phyloP scores from a whole-genome alignment of 2,797 vertebrate genomes.

The Melanotaenia parkinsoni region DNA sequence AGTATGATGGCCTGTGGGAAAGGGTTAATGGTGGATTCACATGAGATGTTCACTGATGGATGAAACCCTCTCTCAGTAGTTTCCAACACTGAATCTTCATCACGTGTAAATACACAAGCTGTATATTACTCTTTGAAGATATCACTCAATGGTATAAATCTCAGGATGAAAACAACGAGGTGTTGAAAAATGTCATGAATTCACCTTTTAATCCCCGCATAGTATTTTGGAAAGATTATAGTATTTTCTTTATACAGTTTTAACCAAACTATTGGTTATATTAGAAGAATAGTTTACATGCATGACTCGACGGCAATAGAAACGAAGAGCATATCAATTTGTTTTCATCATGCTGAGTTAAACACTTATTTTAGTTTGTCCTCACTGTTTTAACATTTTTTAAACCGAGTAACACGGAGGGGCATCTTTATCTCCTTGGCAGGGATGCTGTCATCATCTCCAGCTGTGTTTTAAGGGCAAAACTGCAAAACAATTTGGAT shows the following conservation, averaged over 20 bases:
- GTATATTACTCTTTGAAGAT: constrained; percentile 66
- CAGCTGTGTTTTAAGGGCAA: constrained; percentile 23
- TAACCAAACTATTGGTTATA: constrained; percentile 74
- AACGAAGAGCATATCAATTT: constrained; percentile 62
- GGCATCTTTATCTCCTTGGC: constrained; percentile 30
- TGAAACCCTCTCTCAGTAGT: constrained; percentile 27
- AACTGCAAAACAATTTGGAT: constrained; percentile 16
- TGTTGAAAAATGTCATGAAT: constrained; percentile 69
- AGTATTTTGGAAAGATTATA: constrained; percentile 75
- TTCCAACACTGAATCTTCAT: constrained; percentile 47
- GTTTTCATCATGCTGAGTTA: constrained; percentile 20
- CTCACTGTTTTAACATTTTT: constrained; percentile 27
- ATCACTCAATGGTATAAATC: constrained; percentile 76
- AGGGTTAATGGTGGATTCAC: constrained; percentile 27
- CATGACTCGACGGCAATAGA: constrained; percentile 80
- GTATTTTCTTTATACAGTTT: constrained; percentile 80
- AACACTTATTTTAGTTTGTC: constrained; percentile 40
- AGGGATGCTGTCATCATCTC: constrained; percentile 26
- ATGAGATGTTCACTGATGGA: constrained; percentile 34
- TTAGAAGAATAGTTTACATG: constrained; percentile 73
- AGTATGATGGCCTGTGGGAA: constrained; percentile 62
- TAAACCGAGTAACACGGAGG: constrained; percentile 10
- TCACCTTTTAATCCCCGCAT: constrained; percentile 78
- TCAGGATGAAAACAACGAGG: constrained; percentile 84
- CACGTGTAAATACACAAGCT: constrained; percentile 37